Evolutionary conservation across 2,888 invertebrate genomes (phyloP).

Genomic region (Camponotus fellah): DNA sequence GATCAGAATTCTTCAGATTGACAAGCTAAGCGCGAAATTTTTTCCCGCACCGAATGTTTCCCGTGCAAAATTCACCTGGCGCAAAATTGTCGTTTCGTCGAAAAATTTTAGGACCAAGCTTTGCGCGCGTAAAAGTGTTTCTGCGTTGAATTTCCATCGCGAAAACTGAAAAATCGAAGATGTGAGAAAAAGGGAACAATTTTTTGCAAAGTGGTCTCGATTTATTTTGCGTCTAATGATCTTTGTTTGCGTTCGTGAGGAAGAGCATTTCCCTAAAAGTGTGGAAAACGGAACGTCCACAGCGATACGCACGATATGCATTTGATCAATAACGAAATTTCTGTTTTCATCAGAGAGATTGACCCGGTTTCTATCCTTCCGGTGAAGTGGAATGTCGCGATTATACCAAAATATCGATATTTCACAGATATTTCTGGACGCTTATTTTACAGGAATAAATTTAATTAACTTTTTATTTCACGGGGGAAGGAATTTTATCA

Average conservation of each 20-base stretch:
- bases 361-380: conserved; percentile 31
- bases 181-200: background rate
- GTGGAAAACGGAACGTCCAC: background rate
- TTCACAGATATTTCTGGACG: background rate
- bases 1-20: background rate
- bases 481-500: background rate
- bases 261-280: background rate
- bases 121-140: background rate
- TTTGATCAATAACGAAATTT: conserved; percentile 69
- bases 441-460: background rate
- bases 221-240: background rate
- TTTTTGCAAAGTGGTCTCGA: background rate
- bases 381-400: background rate
- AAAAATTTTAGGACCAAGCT: background rate
- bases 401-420: conserved; percentile 17
- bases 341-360: conserved; percentile 55
- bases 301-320: conserved; percentile 37
- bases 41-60: background rate
- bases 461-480: background rate
- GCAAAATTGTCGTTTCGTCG: background rate
- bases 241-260: background rate
- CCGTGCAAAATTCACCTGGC: background rate
- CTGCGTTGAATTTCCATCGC: background rate
- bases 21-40: background rate
- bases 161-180: background rate